Conservation (phyloP, 2,888 invertebrate genomes). For the Blomia tropicalis region DNA sequence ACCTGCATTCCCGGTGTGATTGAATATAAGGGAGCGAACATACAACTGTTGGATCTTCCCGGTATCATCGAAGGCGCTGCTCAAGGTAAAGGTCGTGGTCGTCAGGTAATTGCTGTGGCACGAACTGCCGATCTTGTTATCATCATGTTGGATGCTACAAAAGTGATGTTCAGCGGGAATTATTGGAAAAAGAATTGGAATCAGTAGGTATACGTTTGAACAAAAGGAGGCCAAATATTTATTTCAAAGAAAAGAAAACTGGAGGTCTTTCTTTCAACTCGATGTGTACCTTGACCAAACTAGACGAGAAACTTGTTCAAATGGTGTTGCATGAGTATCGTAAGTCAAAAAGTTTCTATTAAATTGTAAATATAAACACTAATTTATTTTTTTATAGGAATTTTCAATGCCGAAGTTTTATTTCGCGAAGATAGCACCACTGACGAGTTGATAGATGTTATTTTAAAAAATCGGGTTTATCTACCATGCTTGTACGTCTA, state of each 20-base stretch:
- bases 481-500: constrained; percentile 95
- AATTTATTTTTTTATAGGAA: constrained; percentile 31
- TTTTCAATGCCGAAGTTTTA: constrained; percentile 75
- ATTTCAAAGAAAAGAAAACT: constrained; percentile 89
- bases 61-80: constrained; percentile 99
- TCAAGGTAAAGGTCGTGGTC: constrained; percentile 75
- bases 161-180: constrained; percentile 77
- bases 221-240: constrained; percentile 86
- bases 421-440: constrained; percentile 89
- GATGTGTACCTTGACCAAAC: constrained; percentile 75
- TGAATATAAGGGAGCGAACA: constrained; percentile 90
- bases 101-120: constrained; percentile 89
- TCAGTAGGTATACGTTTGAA: constrained; percentile 93
- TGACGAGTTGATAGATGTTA: constrained; percentile 95
- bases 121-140: constrained; percentile 91
- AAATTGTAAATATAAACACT: constrained; percentile 20
- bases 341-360: constrained; percentile 40
- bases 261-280: constrained; percentile 94
- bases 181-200: constrained; percentile 86
- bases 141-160: constrained; percentile 98
- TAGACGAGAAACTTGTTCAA: constrained; percentile 92
- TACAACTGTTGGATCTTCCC: constrained; percentile 91
- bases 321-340: constrained; percentile 96
- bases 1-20: constrained; percentile 99
- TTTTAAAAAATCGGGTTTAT: constrained; percentile 84